phyloP scores from a whole-genome alignment of 2,113 vertebrate genomes.

The Lycaon pictus region DNA sequence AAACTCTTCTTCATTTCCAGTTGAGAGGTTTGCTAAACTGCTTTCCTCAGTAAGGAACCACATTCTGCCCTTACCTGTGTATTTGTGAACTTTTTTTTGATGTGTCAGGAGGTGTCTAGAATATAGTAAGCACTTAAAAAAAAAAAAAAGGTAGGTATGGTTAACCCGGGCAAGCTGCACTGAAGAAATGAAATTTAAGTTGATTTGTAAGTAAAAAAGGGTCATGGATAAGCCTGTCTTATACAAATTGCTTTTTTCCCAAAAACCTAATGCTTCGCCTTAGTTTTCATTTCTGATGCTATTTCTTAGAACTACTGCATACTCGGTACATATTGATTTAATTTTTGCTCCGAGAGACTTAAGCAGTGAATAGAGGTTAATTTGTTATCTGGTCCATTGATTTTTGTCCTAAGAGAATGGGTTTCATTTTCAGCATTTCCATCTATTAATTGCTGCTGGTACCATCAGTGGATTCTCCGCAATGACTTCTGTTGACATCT shows the following conservation, averaged over 20 bases:
- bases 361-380: slow-evolving; percentile 56
- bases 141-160: neutral
- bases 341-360: slow-evolving; percentile 46
- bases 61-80: neutral
- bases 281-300: slow-evolving; percentile 43
- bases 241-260: neutral
- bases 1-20: neutral
- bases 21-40: neutral
- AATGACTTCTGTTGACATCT: neutral
- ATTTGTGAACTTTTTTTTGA: neutral
- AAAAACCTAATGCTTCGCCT: neutral
- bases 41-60: neutral
- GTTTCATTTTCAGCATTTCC: slow-evolving; percentile 64
- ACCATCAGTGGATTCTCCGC: neutral
- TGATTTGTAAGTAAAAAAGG: neutral
- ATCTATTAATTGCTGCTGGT: neutral
- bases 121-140: neutral
- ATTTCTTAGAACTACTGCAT: neutral
- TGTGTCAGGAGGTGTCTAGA: neutral
- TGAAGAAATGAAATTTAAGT: neutral
- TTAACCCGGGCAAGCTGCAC: neutral
- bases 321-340: slow-evolving; percentile 39
- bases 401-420: slow-evolving; percentile 61
- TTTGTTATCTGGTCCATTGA: slow-evolving; percentile 59
- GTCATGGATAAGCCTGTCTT: neutral